phyloP scores from a whole-genome alignment of 2,797 vertebrate species.

The Aythya fuligula region DNA sequence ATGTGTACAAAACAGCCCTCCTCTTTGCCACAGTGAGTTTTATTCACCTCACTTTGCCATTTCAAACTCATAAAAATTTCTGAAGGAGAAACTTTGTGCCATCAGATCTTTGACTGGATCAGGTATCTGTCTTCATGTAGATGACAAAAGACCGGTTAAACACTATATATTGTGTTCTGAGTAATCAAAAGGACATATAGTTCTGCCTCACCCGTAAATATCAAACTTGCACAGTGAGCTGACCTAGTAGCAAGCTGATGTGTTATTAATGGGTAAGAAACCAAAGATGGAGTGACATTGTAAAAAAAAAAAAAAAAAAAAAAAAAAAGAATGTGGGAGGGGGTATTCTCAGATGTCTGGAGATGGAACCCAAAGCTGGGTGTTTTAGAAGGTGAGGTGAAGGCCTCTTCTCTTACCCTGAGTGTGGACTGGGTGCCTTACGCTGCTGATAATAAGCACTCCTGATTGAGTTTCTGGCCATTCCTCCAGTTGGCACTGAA shows the following conservation, averaged over 20 bases:
- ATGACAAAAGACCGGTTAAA: background rate
- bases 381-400: background rate
- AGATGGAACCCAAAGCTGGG: background rate
- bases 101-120: background rate
- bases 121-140: background rate
- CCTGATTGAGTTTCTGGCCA: fast-evolving
- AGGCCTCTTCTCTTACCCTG: background rate
- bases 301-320: background rate
- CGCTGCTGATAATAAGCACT: fast-evolving
- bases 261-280: background rate
- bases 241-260: background rate
- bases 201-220: background rate
- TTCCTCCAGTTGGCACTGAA: background rate
- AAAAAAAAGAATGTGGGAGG: too few relatives aligned
- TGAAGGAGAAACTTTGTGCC: background rate
- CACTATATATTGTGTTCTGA: background rate
- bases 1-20: background rate
- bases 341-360: background rate
- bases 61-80: background rate
- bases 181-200: background rate
- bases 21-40: background rate
- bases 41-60: background rate
- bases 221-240: fast-evolving
- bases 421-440: background rate
- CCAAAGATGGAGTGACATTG: background rate